These are phyloP conservation scores for Diabrotica virgifera DNA, from an alignment of 1,140 invertebrate genomes.

Conservation along the genomic window DNA sequence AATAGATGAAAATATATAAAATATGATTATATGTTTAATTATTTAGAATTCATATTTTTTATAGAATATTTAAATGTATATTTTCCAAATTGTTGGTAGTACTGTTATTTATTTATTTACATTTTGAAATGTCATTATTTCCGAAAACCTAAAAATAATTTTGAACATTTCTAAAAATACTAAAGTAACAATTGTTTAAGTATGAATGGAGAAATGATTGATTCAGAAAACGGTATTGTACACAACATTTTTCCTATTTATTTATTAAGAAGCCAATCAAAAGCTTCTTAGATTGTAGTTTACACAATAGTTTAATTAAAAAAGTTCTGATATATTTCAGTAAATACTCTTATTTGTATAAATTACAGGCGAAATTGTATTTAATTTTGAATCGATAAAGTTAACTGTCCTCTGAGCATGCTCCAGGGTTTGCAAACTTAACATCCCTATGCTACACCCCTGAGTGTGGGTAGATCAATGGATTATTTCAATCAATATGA, in stretches of 20 bases:
- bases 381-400: constrained; percentile 17
- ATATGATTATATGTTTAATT: not conserved
- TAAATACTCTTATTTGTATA: not conserved
- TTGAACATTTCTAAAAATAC: no score
- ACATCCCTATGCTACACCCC: constrained; percentile 19
- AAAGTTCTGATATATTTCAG: not conserved
- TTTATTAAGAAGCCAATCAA: not conserved
- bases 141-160: not conserved
- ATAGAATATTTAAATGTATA: not conserved
- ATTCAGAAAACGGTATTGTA: not conserved
- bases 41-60: not conserved
- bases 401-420: constrained; percentile 16
- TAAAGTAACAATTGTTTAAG: no score
- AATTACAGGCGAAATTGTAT: not conserved
- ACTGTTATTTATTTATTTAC: constrained; percentile 1
- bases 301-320: not conserved
- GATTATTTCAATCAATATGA: constrained; percentile 19
- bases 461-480: constrained; percentile 23
- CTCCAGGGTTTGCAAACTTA: constrained; percentile 14
- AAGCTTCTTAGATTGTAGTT: not conserved
- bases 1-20: no score
- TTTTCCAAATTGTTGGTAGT: not conserved
- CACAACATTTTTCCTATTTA: not conserved
- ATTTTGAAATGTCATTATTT: not conserved
- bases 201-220: not conserved